Conservation (phyloP, 2,888 invertebrate species). For the Acleris holmiana region DNA sequence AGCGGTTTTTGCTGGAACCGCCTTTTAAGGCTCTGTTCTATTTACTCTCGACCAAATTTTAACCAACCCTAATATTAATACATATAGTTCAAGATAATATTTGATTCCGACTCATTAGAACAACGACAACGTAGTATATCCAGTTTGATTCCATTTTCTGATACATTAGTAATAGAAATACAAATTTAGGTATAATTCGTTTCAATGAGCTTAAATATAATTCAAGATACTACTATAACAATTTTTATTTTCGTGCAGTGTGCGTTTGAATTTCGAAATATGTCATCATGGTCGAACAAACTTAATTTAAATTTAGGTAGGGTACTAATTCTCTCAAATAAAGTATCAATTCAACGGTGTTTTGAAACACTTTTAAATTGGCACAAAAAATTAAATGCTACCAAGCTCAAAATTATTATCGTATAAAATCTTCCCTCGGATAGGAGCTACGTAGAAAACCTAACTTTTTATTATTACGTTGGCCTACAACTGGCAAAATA, state of each 20-base stretch:
- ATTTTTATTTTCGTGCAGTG: conserved; percentile 47
- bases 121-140: too few relatives aligned
- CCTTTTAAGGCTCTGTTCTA: too few relatives aligned
- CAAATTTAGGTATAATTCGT: conserved; percentile 49
- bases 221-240: conserved; percentile 42
- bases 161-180: conserved; percentile 1
- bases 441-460: conserved; percentile 48
- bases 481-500: conserved; percentile 63
- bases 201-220: conserved; percentile 51
- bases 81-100: too few relatives aligned
- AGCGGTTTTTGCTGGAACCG: too few relatives aligned
- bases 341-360: conserved; percentile 7
- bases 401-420: conserved; percentile 36
- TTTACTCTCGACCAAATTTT: too few relatives aligned
- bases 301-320: conserved; percentile 10
- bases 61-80: too few relatives aligned
- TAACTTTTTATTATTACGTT: conserved; percentile 48
- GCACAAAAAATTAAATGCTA: conserved; percentile 31
- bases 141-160: too few relatives aligned
- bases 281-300: conserved; percentile 43
- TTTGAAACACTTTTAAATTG: conserved; percentile 5
- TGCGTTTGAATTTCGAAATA: conserved; percentile 60
- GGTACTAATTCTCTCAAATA: conserved; percentile 37
- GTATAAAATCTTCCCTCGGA: conserved; percentile 18
- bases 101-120: too few relatives aligned